Conservation (phyloP, 2,113 vertebrate genomes). For the Zapus hudsonius region DNA sequence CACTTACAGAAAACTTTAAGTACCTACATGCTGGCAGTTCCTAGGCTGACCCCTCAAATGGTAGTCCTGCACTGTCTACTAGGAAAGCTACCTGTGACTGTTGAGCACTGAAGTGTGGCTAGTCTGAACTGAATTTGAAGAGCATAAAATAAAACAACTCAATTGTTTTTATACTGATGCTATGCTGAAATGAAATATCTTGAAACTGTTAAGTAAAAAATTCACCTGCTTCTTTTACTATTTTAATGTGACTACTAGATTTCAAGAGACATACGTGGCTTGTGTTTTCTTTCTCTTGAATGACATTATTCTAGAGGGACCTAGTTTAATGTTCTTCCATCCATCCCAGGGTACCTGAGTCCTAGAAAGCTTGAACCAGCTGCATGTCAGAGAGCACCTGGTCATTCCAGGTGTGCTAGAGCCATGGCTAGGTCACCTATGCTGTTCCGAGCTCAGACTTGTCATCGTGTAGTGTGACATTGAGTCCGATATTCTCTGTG, state of each 20-base stretch:
- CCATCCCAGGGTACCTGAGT: background rate
- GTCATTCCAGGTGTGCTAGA: background rate
- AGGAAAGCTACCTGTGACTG: background rate
- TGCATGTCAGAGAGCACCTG: background rate
- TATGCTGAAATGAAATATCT: background rate
- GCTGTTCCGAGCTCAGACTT: background rate
- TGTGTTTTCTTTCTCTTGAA: background rate
- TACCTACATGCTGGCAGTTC: background rate
- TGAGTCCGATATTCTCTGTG: background rate
- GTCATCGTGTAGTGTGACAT: background rate
- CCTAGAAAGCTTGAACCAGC: background rate
- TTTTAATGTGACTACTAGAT: background rate
- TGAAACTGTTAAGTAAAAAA: background rate
- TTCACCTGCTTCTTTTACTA: background rate
- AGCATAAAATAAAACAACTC: background rate
- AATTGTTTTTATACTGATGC: background rate
- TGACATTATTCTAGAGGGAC: background rate
- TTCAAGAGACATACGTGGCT: background rate
- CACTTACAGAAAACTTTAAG: background rate
- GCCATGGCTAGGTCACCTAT: background rate
- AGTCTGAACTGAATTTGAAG: constrained; percentile 11
- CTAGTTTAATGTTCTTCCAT: background rate
- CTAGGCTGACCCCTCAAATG: background rate
- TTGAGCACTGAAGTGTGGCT: background rate
- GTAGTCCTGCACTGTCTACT: background rate